These are phyloP conservation scores for Acinonyx jubatus DNA, from an alignment of 2,113 vertebrate species.

Conservation along the genomic window DNA sequence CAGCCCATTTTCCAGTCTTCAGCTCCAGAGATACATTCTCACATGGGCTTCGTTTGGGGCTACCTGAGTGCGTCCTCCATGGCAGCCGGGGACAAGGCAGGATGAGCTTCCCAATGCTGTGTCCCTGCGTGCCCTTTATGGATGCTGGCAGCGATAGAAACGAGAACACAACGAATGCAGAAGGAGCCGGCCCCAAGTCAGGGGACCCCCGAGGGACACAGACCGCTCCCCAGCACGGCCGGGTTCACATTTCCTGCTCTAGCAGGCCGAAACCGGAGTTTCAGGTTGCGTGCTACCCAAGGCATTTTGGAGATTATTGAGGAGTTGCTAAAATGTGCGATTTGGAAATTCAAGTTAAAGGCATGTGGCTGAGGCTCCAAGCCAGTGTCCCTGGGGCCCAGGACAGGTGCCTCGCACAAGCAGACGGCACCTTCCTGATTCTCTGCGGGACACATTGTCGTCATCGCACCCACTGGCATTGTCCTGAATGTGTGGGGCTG, in stretches of 20 bases:
- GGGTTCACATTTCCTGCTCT: too few species aligned
- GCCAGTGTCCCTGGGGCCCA: not conserved
- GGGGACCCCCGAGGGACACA: not conserved
- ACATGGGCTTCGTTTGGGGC: not conserved
- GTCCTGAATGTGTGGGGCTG: not conserved
- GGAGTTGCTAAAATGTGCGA: rapidly evolving
- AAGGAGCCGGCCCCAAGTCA: not conserved
- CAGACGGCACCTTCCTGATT: rapidly evolving
- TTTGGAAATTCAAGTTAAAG: too few species aligned
- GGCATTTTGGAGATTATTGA: not conserved
- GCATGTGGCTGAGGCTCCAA: not conserved
- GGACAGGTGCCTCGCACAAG: not conserved
- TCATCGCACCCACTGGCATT: rapidly evolving
- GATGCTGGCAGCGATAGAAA: not conserved
- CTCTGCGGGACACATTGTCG: rapidly evolving
- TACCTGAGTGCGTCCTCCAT: rapidly evolving
- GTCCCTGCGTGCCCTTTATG: rapidly evolving
- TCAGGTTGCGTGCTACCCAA: rapidly evolving
- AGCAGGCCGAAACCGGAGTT: too few species aligned
- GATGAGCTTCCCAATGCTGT: rapidly evolving
- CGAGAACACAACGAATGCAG: not conserved
- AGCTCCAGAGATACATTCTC: not conserved
- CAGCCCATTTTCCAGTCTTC: not conserved
- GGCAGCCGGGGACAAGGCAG: rapidly evolving
- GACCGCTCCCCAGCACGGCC: not conserved